Conservation (phyloP, 2,797 vertebrate species). For the Fundulus diaphanus region DNA sequence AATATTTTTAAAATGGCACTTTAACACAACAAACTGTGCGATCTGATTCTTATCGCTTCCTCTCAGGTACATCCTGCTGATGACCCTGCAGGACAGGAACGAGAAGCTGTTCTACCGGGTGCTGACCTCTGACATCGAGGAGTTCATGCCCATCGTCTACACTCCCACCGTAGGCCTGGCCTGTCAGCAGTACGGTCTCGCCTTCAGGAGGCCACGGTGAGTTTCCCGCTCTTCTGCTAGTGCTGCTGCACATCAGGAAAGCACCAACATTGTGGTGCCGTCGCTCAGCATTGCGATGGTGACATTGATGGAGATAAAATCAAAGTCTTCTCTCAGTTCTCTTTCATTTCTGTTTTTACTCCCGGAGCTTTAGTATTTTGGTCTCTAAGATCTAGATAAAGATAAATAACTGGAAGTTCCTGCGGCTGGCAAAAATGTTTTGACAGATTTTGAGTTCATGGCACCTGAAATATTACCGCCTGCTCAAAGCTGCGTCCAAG, state of each 20-base stretch:
- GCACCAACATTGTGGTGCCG: background rate
- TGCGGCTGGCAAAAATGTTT: too few relatives aligned
- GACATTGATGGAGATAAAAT: background rate
- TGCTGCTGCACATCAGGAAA: background rate
- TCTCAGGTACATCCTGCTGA: conserved; percentile 94
- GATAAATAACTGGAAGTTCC: too few relatives aligned
- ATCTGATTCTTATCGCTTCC: background rate
- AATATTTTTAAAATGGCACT: background rate
- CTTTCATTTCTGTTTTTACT: background rate
- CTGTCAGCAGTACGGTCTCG: conserved; percentile 96
- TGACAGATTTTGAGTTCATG: too few relatives aligned
- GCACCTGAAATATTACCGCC: too few relatives aligned
- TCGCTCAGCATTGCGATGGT: background rate
- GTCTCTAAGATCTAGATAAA: too few relatives aligned
- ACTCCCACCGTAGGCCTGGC: conserved; percentile 96
- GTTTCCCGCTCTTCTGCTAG: background rate
- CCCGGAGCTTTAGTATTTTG: too few relatives aligned
- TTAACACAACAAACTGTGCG: background rate
- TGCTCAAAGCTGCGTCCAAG: too few relatives aligned
- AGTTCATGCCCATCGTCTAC: conserved; percentile 98
- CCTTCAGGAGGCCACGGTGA: conserved; percentile 97
- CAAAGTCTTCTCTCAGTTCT: background rate
- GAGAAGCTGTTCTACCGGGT: conserved; percentile 98
- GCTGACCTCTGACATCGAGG: conserved; percentile 93
- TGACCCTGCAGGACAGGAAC: conserved; percentile 97